A percentile compares a stretch with the other conserved stretches of the same genome.
Conservation (phyloP, 2,888 invertebrate species). For the Dasypolia templi region DNA sequence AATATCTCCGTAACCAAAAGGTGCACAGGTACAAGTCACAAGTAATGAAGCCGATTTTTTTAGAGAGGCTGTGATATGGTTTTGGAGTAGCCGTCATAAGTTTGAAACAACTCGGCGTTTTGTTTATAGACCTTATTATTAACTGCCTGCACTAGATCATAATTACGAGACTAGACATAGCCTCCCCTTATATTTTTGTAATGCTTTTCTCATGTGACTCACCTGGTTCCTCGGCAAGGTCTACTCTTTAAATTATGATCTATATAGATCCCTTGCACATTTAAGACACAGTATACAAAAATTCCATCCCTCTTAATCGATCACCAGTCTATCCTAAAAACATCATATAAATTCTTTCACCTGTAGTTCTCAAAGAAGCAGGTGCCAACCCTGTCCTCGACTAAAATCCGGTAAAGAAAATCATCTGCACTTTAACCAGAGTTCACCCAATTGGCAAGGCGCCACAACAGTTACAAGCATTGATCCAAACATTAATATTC, state of each 20-base stretch:
- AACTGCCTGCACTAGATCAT: too few relatives aligned
- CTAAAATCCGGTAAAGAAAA: conserved; percentile 49
- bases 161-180: not conserved
- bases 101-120: not conserved
- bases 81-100: too few relatives aligned
- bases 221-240: not conserved
- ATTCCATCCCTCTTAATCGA: not conserved
- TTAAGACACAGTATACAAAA: not conserved
- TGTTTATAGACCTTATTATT: not conserved
- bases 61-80: too few relatives aligned
- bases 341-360: conserved; percentile 1
- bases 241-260: too few relatives aligned
- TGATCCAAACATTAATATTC: conserved; percentile 81
- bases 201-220: not conserved
- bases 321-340: not conserved
- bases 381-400: conserved; percentile 42
- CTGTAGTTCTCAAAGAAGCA: conserved; percentile 6
- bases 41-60: too few relatives aligned
- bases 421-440: conserved; percentile 47
- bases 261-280: not conserved
- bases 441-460: conserved; percentile 76
- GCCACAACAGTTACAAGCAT: conserved; percentile 77
- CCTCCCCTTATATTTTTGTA: not conserved
- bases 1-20: too few relatives aligned
- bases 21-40: too few relatives aligned